These are phyloP conservation scores for Dromaius novaehollandiae DNA, from an alignment of 2,113 vertebrate species.

Conservation along the genomic window DNA sequence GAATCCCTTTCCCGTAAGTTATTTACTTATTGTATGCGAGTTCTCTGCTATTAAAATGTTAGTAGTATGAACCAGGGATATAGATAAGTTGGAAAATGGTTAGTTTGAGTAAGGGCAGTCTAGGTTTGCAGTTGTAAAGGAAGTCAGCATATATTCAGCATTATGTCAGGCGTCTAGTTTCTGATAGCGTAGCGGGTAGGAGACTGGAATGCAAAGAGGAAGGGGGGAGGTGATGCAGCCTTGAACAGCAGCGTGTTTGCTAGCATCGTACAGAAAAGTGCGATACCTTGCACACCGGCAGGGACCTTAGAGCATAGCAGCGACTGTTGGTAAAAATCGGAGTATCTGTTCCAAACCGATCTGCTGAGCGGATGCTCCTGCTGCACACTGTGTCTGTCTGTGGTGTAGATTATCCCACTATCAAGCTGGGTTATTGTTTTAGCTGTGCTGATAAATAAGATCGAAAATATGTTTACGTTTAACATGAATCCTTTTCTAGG, in stretches of 20 bases:
- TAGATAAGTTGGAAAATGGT: neutral
- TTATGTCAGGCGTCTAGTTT: neutral
- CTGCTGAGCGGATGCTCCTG: neutral
- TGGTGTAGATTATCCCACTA: no score
- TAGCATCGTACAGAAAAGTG: neutral
- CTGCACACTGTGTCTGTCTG: neutral
- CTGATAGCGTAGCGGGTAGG: neutral
- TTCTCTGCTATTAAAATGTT: neutral
- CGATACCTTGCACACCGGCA: neutral
- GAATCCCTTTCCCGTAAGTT: neutral
- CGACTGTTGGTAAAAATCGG: neutral
- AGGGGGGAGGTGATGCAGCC: accelerated
- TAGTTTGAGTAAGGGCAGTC: neutral
- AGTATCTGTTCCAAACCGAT: neutral
- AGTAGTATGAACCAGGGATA: neutral
- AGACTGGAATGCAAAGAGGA: neutral
- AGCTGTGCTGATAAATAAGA: neutral
- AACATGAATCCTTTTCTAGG: neutral
- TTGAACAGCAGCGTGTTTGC: accelerated
- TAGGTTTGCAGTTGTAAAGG: neutral
- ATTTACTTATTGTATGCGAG: neutral
- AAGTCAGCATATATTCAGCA: neutral
- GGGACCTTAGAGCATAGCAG: neutral
- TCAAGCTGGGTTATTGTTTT: neutral
- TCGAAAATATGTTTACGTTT: neutral